Evolutionary conservation across 2,797 vertebrate species (phyloP), one percentile per base, ranked within the genome.

Genomic region (Rhinella marina): DNA sequence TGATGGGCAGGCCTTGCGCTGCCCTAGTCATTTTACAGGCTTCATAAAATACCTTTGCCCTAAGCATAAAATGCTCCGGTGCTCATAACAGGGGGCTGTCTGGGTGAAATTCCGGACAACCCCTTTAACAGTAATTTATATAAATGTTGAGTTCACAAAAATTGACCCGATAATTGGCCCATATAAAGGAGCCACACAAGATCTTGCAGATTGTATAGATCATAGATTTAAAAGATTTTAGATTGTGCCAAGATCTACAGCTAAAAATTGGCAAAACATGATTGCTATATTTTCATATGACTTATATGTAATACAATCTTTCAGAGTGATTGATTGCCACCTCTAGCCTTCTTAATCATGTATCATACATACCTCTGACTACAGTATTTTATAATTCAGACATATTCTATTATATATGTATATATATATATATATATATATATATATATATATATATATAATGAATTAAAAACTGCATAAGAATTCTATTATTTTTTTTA

Each of bases 401-500:
- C n/a, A 81, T 5, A 64, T 66, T 41, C 23, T 52, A 25, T 77
- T 16, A 2, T 81, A n/a, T n/a, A n/a, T n/a, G n/a, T n/a, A n/a
- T n/a, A n/a, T n/a, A n/a, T n/a, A n/a, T n/a, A n/a, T n/a, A n/a
- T n/a, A n/a, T n/a, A n/a, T n/a, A n/a, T n/a, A n/a, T n/a, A n/a
- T n/a, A n/a, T n/a, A n/a, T n/a, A n/a, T n/a, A n/a, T n/a, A n/a
- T n/a, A n/a, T n/a, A n/a, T n/a, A n/a, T n/a, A n/a, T n/a, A 48
- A 17, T 66, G 10, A 64, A 50, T 81, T 16, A 11, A 52, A 84
- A 76, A 5, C 41, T 48, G 32, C 14, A 19, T 32, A 10, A 17
- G 7, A 75, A 75, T 75, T 75, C 70, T 73, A 56, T 59, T 57
- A n/a, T n/a, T 62, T 84, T 50, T 61, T 85, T 85, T 59, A 84